Evolutionary conservation across 2,113 vertebrate genomes (phyloP), one percentile per base, ranked within the genome.

Genomic region (Naja naja): DNA sequence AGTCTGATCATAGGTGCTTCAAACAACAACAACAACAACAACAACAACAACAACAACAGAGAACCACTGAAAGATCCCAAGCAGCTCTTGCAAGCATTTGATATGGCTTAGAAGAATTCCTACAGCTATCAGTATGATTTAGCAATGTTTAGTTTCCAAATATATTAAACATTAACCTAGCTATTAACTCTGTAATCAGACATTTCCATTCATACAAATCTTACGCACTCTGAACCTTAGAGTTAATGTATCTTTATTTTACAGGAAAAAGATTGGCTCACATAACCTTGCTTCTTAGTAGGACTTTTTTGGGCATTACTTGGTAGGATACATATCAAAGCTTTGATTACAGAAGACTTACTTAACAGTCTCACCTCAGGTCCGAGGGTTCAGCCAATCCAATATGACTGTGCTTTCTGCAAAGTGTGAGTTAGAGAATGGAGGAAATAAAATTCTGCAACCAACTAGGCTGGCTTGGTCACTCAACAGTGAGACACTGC

Each of bases 101-200:
- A 25, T 90, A 94, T 69, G 27, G 3, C 89, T 93, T 94, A 94
- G n/a, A 90, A 96, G 95, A 96, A 60, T 94, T 81, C 94, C 92
- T 93, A 89, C 25, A 52, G 49, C 34, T 92, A 95, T 60, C 92
- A 96, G 95, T 92, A 96, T 94, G 88, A 91, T 95, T 96, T 95
- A 90, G 94, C 93, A 96, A 95, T 96, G 85, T 96, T 97, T 97
- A 94, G 85, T 96, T 93, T 96, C 93, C 92, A 94, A 94, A 96
- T 96, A 97, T 96, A 85, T 43, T 0, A 97, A 97, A 97, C 25
- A 96, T 97, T 97, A 97, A 97, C 95, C 27, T 47, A 49, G 9
- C 87, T 94, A 92, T 96, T 94, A 93, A 96, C 96, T 96, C 55
- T 30, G 55, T 97, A 96, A 95, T 97, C 97, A 95, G 94, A 94